Evolutionary conservation across 2,113 vertebrate species (phyloP), one percentile per base, ranked within the genome.

Genomic region (Coptodon bakossiorum): DNA sequence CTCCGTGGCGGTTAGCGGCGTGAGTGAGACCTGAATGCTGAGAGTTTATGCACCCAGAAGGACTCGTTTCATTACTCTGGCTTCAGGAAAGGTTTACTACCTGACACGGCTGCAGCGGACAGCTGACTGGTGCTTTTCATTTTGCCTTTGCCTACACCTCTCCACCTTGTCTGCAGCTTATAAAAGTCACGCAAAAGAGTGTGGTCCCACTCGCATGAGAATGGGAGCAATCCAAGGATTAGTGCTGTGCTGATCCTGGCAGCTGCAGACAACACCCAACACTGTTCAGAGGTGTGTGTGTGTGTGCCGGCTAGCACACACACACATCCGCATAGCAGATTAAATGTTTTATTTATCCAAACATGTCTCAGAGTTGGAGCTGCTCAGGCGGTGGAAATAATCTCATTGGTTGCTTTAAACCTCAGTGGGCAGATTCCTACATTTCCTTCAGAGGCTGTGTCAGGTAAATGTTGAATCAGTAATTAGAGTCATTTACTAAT

Each of bases 211-310:
- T 80, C 56, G 82, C 80, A 82, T 56, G 81, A 91, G 87, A 93
- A 92, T 53, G 85, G 89, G 59, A 94, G 88, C 90, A 94, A 91
- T 85, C 83, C 43, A 17, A 88, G 91, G 93, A 96, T 96, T 90
- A 94, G 80, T 53, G 82, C 83, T 92, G 57, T 86, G 86, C 89
- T 82, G 88, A 91, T 83, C 66, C 89, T 87, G 86, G 85, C 82
- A 89, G 83, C 84, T 79, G 89, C 84, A 93, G 80, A 94, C 87
- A 90, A 86, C 89, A 78, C 22, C 50, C 76, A 22, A 54, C 40
- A 82, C 40, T 89, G 81, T 86, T 91, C 83, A 90, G 87, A 87
- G 73, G 82, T 83, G 57, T 31, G 56, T 59, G 57, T 31, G 29
- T 34, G 57, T 31, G 29, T 34, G 85, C 80, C 68, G 82, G 59